Percentiles rank a stretch among this genome's conserved stretches.
phyloP scores from a whole-genome alignment of 2,797 vertebrate species.

The Artibeus lituratus region DNA sequence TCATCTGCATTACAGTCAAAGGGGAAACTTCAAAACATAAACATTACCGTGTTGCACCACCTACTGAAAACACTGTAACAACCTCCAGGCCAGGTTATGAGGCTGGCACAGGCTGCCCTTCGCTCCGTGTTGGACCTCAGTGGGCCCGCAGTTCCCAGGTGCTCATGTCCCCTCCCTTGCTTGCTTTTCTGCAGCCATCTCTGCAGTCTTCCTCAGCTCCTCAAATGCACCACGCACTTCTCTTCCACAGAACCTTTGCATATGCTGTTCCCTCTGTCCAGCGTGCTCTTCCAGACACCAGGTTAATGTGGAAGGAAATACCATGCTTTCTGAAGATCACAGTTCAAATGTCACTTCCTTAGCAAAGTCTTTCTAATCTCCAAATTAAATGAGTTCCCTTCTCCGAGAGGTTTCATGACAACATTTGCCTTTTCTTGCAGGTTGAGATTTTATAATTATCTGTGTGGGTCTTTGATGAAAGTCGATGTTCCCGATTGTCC shows the following conservation, averaged over 20 bases:
- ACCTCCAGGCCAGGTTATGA: background rate
- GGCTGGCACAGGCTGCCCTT: background rate
- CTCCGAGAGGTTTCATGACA: background rate
- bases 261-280: too few relatives aligned
- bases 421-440: background rate
- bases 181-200: background rate
- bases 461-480: background rate
- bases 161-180: background rate
- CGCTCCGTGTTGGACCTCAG: accelerated
- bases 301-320: too few relatives aligned
- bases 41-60: background rate
- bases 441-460: background rate
- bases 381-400: background rate
- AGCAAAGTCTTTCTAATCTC: background rate
- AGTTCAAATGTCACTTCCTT: background rate
- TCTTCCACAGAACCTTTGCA: background rate
- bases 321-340: background rate
- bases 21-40: background rate
- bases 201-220: background rate
- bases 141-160: background rate
- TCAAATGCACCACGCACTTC: background rate
- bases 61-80: background rate
- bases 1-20: background rate
- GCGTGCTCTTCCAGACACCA: background rate
- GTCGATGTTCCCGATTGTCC: too few relatives aligned